phyloP scores from a whole-genome alignment of 2,888 invertebrate species.

The Cetonia aurata region DNA sequence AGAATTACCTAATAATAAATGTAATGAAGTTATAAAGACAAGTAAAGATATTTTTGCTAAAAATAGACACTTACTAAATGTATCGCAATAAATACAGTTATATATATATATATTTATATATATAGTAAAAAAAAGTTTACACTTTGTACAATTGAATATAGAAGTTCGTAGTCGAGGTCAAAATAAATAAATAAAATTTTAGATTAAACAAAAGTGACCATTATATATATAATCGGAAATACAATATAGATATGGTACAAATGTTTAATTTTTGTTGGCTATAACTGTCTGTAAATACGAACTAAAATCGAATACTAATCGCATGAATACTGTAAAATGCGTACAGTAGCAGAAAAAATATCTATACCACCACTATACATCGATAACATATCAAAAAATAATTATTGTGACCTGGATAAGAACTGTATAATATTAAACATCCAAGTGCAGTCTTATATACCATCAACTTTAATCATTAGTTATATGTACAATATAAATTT shows the following conservation, averaged over 20 bases:
- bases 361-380: too few relatives aligned
- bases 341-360: too few relatives aligned
- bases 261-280: too few relatives aligned
- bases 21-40: background rate
- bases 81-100: conserved; percentile 35
- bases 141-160: conserved; percentile 18
- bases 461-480: background rate
- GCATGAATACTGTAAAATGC: too few relatives aligned
- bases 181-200: background rate
- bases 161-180: background rate
- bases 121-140: conserved; percentile 19
- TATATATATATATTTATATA: background rate
- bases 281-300: too few relatives aligned
- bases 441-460: conserved; percentile 20
- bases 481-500: conserved; percentile 11
- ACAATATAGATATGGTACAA: too few relatives aligned
- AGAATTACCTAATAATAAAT: conserved; percentile 2
- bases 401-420: conserved; percentile 4
- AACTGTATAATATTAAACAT: conserved; percentile 12
- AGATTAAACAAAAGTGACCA: too few relatives aligned
- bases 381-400: background rate
- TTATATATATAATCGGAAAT: too few relatives aligned
- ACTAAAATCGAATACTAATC: too few relatives aligned
- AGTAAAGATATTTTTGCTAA: background rate
- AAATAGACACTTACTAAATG: background rate